A percentile compares a stretch with the other conserved stretches of the same genome.
Conservation (phyloP, 2,888 invertebrate genomes). For the Morpho deidamia region DNA sequence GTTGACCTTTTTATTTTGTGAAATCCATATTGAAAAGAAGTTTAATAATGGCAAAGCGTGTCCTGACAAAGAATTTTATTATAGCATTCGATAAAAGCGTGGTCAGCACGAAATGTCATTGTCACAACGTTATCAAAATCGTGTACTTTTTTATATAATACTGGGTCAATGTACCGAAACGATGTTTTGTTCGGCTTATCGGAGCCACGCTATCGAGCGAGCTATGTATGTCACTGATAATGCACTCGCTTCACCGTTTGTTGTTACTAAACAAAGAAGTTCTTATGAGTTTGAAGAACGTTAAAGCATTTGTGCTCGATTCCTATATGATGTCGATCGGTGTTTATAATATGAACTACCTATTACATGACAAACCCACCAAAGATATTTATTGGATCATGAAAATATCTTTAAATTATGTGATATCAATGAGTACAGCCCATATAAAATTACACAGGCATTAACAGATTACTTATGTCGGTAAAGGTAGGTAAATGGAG, state of each 20-base stretch:
- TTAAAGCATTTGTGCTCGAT: slow-evolving; percentile 3
- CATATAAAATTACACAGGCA: no score
- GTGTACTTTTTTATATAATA: slow-evolving; percentile 76
- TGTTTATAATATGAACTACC: no score
- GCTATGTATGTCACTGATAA: slow-evolving; percentile 73
- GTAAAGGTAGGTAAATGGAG: no score
- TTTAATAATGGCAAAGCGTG: background rate
- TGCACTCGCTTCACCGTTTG: slow-evolving; percentile 46
- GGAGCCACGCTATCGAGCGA: slow-evolving; percentile 50
- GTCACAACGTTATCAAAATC: slow-evolving; percentile 66
- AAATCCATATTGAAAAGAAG: no score
- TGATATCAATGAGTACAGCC: no score
- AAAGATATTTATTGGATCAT: no score
- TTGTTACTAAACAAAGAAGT: slow-evolving; percentile 43
- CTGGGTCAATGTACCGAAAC: slow-evolving; percentile 74
- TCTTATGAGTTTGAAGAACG: slow-evolving; percentile 20
- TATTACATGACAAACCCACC: no score
- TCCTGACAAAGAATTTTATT: slow-evolving; percentile 10
- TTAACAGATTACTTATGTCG: no score
- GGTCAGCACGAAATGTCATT: slow-evolving; percentile 66
- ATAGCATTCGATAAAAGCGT: slow-evolving; percentile 23
- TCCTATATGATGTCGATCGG: background rate
- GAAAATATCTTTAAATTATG: no score
- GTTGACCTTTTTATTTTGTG: no score
- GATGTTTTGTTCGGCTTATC: slow-evolving; percentile 74